Evolutionary conservation across 2,113 vertebrate genomes (phyloP), one percentile per base, ranked within the genome.

Genomic region (Centropus bengalensis): DNA sequence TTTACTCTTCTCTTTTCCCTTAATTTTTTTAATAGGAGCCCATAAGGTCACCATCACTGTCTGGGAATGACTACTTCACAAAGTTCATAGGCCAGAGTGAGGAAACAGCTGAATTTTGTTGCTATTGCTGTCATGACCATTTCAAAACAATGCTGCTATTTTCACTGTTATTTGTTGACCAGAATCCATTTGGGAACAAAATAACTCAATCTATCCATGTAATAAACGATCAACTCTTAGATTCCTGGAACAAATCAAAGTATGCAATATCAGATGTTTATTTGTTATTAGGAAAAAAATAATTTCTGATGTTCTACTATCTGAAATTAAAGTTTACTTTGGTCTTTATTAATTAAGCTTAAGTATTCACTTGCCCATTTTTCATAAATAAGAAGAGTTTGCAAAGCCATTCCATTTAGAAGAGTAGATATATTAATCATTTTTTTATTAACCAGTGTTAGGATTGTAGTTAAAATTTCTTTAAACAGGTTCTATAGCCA

Each of bases 21-120:
- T 58, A 7, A 12, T 51, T 32, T 88, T 70, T 70, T 81, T 62
- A 38, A 45, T 9, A 71, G 52, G 19, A 88, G 13, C 5, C 20
- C 7, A 5, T 40, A 77, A 63, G 49, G 6, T 75, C 52, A 67
- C 26, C 4, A 11, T 77, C 42, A 14, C 36, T 55, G 6, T 47
- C 38, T 92, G 93, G 69, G 14, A 86, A 63, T 0, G 0, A 66
- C 56, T 84, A 9, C 10, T 86, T 67, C 56, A 23, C 38, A 87
- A 66, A 94, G 38, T 75, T 89, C 36, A 45, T 33, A 80, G 20
- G 27, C 36, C 68, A 19, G 1, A 19, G 20, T 86, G 73, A 86
- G 22, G 10, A 36, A 93, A 74, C n/a, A 81, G 80, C 68, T 75
- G 66, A 92, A 84, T 87, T 71, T 94, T 89, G 47, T 91, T 84